Evolutionary conservation across 2,797 vertebrate genomes (phyloP), one percentile per base, ranked within the genome.

Genomic region (Pseudocheirus occidentalis): DNA sequence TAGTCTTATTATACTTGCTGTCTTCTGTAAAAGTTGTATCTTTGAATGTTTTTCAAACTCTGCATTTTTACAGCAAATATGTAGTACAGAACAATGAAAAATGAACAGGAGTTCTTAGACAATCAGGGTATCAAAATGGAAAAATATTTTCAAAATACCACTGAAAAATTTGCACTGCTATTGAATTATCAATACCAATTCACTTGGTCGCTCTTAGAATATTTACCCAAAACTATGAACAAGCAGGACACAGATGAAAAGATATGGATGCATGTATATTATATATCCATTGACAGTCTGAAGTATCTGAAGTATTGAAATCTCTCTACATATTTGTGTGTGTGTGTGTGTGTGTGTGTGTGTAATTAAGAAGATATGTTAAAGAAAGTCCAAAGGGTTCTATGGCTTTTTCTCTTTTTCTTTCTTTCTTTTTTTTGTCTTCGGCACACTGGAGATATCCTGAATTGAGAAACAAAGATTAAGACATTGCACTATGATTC

Each of bases 391-490:
- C 24, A 50, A 81, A 81, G 18, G 2, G 94, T 54, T 95, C 92
- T 95, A 34, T 91, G 93, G 62, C 66, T 93, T 94, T 93, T 91
- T 94, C 52, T 59, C 90, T 92, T 94, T 92, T 57, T 52, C n/a
- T 0, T 56, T 57, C 24, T 57, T 21, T 57, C 27, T 24, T 57
- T 27, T 55, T 55, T 52, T 87, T 95, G 50, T 73, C 95, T 94
- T 92, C 96, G 90, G 53, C 95, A 96, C 91, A 96, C 54, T 94
- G 11, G 62, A 95, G 58, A 93, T 96, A 95, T 94, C 57, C 94
- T 93, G 95, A 96, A 94, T 97, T 90, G 95, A 94, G 92, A 93
- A 90, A 94, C 62, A 31, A 40, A 93, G 10, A 95, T 95, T 95
- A 94, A 96, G 55, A 93, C 28, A n/a, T 24, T 91, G 34, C 55